Evolutionary conservation across 2,113 vertebrate genomes (phyloP).

Genomic region (Enhydra lutris): DNA sequence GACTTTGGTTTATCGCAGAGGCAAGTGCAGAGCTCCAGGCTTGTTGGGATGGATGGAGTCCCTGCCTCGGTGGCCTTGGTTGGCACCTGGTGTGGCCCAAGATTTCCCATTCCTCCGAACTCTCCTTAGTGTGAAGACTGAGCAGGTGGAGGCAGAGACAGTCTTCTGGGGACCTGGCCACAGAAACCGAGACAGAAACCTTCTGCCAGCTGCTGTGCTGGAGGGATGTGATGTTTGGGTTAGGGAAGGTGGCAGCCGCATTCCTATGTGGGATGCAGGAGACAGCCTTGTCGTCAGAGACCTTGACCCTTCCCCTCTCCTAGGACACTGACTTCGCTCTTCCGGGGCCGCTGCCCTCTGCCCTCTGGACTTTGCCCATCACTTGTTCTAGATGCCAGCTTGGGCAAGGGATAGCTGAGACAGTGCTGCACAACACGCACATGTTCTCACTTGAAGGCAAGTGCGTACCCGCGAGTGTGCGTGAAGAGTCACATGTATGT

Average conservation of each 20-base stretch:
- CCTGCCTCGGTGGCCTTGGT: neutral
- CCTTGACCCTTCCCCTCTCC: neutral
- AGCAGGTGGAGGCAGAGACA: neutral
- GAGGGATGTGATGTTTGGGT: neutral
- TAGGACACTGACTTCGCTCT: neutral
- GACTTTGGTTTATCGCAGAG: constrained; percentile 13
- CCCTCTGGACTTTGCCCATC: neutral
- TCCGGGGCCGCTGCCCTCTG: neutral
- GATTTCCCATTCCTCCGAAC: neutral
- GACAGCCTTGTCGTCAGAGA: neutral
- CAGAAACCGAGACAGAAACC: neutral
- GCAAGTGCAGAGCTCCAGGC: neutral
- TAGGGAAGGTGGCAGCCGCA: neutral
- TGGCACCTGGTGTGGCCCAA: neutral
- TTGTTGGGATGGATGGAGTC: neutral
- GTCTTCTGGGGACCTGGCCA: neutral
- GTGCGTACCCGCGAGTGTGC: accelerated
- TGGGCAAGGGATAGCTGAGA: neutral
- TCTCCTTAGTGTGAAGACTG: neutral
- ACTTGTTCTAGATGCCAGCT: neutral
- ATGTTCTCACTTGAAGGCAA: neutral
- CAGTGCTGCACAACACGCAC: neutral
- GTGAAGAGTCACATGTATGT: neutral
- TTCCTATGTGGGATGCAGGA: neutral
- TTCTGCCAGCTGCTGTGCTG: neutral